phyloP scores from a whole-genome alignment of 2,797 vertebrate genomes.

The Poeciliopsis turneri region DNA sequence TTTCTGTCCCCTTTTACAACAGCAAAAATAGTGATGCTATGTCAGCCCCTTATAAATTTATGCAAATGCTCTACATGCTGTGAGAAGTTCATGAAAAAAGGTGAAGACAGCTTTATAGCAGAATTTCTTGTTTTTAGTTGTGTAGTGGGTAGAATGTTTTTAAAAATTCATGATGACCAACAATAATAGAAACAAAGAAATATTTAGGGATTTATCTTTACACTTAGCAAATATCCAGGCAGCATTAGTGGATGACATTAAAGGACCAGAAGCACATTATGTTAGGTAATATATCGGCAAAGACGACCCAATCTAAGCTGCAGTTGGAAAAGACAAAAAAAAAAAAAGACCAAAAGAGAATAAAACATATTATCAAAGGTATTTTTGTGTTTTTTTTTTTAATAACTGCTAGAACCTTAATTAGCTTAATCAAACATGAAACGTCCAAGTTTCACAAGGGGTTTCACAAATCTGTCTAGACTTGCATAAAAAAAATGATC shows the following conservation, averaged over 20 bases:
- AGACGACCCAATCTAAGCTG: not conserved
- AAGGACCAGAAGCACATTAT: not conserved
- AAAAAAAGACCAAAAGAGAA: not conserved
- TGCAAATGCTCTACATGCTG: not conserved
- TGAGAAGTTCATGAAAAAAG: not conserved
- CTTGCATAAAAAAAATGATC: not conserved
- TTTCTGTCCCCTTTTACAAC: constrained; percentile 18
- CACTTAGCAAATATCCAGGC: not conserved
- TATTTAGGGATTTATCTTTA: too few relatives aligned
- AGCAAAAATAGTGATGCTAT: constrained; percentile 40
- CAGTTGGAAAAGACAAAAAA: not conserved
- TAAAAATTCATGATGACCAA: not conserved
- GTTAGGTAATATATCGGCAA: not conserved
- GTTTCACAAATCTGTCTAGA: not conserved
- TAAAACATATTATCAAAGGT: not conserved
- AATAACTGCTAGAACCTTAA: not conserved
- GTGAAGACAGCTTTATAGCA: not conserved
- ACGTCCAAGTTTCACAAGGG: not conserved
- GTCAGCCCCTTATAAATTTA: not conserved
- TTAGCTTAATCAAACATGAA: not conserved
- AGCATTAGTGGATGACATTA: not conserved
- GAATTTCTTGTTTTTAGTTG: not conserved
- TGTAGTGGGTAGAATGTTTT: not conserved
- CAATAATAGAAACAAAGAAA: not conserved
- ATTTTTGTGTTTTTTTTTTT: not conserved